A percentile compares a stretch with the other conserved stretches of the same genome.
Conservation (phyloP, 2,797 vertebrate species). For the Anolis apletophallus region DNA sequence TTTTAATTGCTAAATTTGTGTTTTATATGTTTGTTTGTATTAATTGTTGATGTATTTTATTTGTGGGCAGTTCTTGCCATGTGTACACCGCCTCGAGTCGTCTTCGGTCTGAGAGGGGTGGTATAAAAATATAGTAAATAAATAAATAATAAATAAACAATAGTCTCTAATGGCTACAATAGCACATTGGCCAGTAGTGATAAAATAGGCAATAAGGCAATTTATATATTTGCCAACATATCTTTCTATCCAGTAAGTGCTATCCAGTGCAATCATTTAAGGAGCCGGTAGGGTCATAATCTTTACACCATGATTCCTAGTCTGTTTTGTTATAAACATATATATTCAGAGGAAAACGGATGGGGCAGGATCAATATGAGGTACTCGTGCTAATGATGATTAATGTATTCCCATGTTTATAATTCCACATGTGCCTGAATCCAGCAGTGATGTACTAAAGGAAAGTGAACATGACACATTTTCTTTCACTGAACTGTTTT, state of each 20-base stretch:
- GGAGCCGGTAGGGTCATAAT: too few relatives aligned
- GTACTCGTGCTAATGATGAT: background rate
- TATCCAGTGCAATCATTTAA: background rate
- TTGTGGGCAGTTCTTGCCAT: too few relatives aligned
- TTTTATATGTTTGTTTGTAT: too few relatives aligned
- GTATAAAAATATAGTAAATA: too few relatives aligned
- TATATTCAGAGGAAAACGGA: background rate
- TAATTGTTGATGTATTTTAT: too few relatives aligned
- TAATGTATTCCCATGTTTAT: background rate
- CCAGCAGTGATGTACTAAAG: slow-evolving; percentile 54
- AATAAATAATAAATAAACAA: too few relatives aligned
- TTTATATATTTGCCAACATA: background rate
- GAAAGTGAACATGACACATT: slow-evolving; percentile 28
- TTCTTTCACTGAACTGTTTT: slow-evolving; percentile 49
- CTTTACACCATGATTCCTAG: background rate
- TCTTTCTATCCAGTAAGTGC: background rate
- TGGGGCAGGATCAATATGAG: background rate
- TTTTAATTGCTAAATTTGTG: too few relatives aligned
- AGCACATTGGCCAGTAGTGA: background rate
- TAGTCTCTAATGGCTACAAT: background rate
- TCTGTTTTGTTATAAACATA: background rate
- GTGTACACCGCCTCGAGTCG: too few relatives aligned
- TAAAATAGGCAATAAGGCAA: background rate
- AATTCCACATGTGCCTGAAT: slow-evolving; percentile 41
- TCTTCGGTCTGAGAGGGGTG: too few relatives aligned